These are phyloP conservation scores for Nymphalis polychloros DNA, from an alignment of 2,888 invertebrate species.

Conservation along the genomic window DNA sequence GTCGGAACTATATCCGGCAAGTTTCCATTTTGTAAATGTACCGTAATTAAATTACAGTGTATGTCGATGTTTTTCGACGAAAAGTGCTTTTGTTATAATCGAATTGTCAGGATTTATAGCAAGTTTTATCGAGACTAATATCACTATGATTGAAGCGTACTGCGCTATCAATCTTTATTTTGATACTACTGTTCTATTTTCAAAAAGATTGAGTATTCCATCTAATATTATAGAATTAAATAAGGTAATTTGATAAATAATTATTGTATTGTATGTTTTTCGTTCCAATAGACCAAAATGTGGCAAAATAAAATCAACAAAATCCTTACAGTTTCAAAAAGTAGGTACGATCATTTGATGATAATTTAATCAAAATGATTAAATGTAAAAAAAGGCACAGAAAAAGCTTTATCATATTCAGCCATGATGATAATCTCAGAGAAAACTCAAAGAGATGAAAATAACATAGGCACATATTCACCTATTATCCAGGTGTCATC, in stretches of 20 bases:
- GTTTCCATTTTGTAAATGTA: slow-evolving; percentile 45
- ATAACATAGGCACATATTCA: slow-evolving; percentile 7
- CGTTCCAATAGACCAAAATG: too few relatives aligned
- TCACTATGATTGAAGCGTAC: neutral
- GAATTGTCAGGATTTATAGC: slow-evolving; percentile 22
- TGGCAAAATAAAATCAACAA: too few relatives aligned
- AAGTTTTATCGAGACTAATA: slow-evolving; percentile 13
- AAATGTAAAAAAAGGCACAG: too few relatives aligned
- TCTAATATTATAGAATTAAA: too few relatives aligned
- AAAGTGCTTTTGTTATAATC: slow-evolving; percentile 28
- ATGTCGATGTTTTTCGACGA: slow-evolving; percentile 31
- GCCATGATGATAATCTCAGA: neutral
- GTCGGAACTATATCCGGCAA: slow-evolving; percentile 22
- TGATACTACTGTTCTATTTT: neutral
- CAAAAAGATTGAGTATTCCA: neutral
- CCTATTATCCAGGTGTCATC: slow-evolving; percentile 27
- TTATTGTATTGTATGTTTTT: too few relatives aligned
- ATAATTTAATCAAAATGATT: too few relatives aligned
- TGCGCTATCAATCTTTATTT: neutral
- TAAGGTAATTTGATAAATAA: too few relatives aligned
- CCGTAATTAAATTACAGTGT: slow-evolving; percentile 43
- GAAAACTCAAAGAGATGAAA: neutral
- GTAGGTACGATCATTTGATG: too few relatives aligned
- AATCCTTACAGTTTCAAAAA: too few relatives aligned
- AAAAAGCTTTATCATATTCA: neutral